These are phyloP conservation scores for Lophura nycthemera DNA, from an alignment of 2,113 vertebrate species.

Conservation along the genomic window DNA sequence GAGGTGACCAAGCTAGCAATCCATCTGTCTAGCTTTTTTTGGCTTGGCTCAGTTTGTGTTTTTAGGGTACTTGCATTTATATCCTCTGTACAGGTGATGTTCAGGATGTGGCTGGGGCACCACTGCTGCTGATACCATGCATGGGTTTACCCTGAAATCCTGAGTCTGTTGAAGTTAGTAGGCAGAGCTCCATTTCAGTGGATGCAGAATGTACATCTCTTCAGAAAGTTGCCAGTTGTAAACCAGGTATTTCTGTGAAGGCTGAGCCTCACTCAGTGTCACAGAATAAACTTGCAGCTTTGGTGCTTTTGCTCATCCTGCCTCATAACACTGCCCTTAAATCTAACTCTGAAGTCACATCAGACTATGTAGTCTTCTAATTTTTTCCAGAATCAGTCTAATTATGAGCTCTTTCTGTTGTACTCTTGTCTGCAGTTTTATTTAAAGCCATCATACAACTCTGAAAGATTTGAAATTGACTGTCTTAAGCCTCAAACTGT, in stretches of 20 bases:
- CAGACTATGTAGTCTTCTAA: background rate
- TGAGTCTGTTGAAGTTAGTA: background rate
- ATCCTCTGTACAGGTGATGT: background rate
- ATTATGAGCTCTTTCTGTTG: background rate
- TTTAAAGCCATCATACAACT: background rate
- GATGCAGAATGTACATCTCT: fast-evolving
- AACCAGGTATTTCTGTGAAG: background rate
- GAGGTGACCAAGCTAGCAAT: background rate
- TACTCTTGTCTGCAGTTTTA: background rate
- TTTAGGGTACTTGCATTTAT: background rate
- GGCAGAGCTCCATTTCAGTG: background rate
- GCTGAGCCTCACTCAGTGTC: background rate
- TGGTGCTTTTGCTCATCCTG: background rate
- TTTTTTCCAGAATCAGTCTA: conserved; percentile 4
- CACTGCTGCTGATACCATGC: background rate
- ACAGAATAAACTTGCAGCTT: background rate
- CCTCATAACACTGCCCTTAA: background rate
- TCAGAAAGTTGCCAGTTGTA: background rate
- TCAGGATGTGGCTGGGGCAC: background rate
- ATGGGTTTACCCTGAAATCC: background rate
- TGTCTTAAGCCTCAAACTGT: background rate
- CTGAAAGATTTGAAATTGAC: background rate
- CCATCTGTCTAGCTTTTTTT: background rate
- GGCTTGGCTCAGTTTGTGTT: background rate
- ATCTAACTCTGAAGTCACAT: background rate